Evolutionary conservation across 1,140 invertebrate genomes (phyloP).

Genomic region (Heliothis virescens): DNA sequence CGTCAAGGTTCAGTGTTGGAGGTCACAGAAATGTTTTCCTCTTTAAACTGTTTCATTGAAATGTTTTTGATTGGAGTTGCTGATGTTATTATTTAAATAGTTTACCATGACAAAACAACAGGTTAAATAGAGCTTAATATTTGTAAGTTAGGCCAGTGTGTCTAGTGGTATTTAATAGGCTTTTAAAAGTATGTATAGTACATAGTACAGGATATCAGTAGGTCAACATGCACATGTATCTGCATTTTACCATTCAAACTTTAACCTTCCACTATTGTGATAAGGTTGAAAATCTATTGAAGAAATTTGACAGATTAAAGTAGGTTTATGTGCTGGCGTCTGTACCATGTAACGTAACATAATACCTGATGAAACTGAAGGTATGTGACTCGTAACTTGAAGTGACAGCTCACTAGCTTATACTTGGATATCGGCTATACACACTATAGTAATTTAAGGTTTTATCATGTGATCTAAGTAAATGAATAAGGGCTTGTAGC

Average conservation of each 20-base stretch:
- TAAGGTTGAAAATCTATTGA: no score
- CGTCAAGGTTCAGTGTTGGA: neutral
- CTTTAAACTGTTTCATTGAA: neutral
- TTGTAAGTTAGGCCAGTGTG: no score
- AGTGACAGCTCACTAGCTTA: neutral
- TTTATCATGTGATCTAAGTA: neutral
- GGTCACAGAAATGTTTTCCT: conserved; percentile 24
- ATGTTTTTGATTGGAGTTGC: neutral
- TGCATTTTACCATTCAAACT: no score
- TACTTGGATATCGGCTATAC: neutral
- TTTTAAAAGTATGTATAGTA: neutral
- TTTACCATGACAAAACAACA: no score
- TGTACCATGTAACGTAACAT: neutral
- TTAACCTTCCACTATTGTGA: no score
- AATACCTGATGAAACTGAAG: neutral
- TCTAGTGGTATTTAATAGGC: neutral
- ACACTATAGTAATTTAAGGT: neutral
- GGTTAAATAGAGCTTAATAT: no score
- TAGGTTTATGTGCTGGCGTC: no score
- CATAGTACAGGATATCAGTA: no score
- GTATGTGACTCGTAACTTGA: neutral
- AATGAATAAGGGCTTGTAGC: no score
- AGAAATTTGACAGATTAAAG: no score
- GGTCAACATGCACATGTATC: no score
- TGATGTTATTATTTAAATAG: no score